Evolutionary conservation across 2,888 invertebrate species (phyloP), one percentile per base, ranked within the genome.

Genomic region (Hypselothyrea guttata): DNA sequence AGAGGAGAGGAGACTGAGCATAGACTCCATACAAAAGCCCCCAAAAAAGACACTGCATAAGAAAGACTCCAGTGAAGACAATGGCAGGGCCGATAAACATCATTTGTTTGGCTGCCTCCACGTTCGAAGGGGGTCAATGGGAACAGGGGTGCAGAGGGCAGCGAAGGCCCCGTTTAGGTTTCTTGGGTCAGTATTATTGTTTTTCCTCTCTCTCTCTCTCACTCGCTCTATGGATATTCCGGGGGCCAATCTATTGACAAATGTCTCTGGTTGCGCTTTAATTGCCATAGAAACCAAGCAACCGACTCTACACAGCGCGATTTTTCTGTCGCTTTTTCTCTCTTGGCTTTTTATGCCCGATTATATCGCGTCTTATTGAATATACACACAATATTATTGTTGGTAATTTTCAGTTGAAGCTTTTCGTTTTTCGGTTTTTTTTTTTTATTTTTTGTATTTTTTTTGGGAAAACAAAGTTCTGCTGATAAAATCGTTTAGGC

Each of bases 181-280:
- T 47, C 34, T 59, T 22, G 30, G 64, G 71, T 71, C 75, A 70
- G 58, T 46, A 46, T 58, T 60, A 70, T 27, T 16, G 40, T 45
- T 12, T 28, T 15, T 40, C 18, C 28, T 33, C 31, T 33, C 28
- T 13, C 33, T 46, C 28, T 28, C 1, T 28, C 3, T 22, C 22
- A 3, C 3, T 3, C 3, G 22, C 7, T 22, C 7, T 15, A 15
- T n/a, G n/a, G 9, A 2, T 13, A 44, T 44, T 41, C 37, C 30
- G 46, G 71, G 42, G 44, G 58, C 57, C 49, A 71, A 65, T 65
- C 84, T 46, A 82, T 77, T 74, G 83, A 84, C 84, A 86, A 78
- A 78, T 73, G 70, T 71, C 60, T 58, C 48, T 52, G 81, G 60
- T 64, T 41, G 69, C 55, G 70, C 86, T 69, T 84, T 81, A 78